phyloP scores from a whole-genome alignment of 2,888 invertebrate species.

The Aleiodes testaceus region DNA sequence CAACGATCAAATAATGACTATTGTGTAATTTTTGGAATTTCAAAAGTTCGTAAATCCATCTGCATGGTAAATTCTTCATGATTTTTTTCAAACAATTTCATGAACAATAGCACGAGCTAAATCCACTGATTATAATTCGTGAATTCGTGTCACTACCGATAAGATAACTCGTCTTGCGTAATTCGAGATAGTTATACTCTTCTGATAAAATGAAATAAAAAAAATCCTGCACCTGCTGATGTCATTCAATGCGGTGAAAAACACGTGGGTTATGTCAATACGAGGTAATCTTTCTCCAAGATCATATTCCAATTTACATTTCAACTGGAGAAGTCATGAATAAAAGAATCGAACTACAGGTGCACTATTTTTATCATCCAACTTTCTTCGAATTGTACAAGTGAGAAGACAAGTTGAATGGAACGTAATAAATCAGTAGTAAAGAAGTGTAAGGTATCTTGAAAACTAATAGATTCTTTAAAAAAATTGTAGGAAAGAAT shows the following conservation, averaged over 20 bases:
- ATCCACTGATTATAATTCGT: not conserved
- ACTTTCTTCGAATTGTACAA: conserved; percentile 24
- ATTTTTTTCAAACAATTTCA: not conserved
- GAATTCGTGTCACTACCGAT: not conserved
- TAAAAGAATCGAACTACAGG: conserved; percentile 24
- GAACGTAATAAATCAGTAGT: not conserved
- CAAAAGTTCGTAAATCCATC: not conserved
- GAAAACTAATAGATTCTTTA: not conserved
- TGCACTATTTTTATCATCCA: conserved; percentile 8
- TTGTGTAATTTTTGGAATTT: not conserved
- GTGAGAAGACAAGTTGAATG: not conserved
- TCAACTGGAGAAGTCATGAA: not conserved
- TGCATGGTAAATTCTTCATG: not conserved
- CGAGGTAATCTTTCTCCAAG: conserved; percentile 2
- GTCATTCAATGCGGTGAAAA: conserved; percentile 1
- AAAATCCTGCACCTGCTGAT: conserved; percentile 20
- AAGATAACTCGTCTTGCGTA: conserved; percentile 6
- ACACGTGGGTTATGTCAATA: not conserved
- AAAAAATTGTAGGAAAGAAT: too few relatives aligned
- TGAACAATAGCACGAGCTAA: not conserved
- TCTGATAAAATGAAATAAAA: not conserved
- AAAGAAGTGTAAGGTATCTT: too few relatives aligned
- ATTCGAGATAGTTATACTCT: not conserved
- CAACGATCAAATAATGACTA: not conserved
- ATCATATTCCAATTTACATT: not conserved